Evolutionary conservation across 2,113 vertebrate genomes (phyloP), one percentile per base, ranked within the genome.

Genomic region (Benitochromis conjunctus): DNA sequence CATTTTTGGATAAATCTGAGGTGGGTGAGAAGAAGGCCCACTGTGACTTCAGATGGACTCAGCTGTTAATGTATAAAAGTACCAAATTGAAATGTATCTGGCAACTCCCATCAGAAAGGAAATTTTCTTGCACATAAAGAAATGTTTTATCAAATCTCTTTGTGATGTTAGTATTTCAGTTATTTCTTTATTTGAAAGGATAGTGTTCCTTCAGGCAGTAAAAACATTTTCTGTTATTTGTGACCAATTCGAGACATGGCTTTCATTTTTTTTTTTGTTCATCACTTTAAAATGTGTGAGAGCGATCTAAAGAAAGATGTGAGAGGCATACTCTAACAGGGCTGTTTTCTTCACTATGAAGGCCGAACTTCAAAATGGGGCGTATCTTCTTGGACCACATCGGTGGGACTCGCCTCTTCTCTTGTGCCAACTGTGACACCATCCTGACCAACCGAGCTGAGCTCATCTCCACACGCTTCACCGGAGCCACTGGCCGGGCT

Each of bases 351-450:
- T 74, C 18, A 74, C 56, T 54, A 2, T 6, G 4, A 21, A 53
- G 38, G 10, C 86, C 55, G 0, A 66, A 9, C 38, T 64, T 56
- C 31, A 86, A 48, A 81, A 99, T 99, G 98, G 98, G 98, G 26
- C 96, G 98, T 26, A 99, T 99, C 94, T 99, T 99, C 94, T 95
- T 99, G 93, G 98, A 99, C 94, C 98, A 99, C 84, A 99, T 99
- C 3, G 98, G 98, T n/a, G 98, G 98, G 79, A 99, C 98, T 83
- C 98, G 98, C 41, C 97, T 99, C 84, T 99, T 99, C 93, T 99
- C 98, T 88, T 99, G 98, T 24, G 98, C 98, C 81, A 99, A 99
- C 96, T 99, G 98, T 2, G 98, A 99, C 93, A 99, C 98, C 0
- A 99, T 99, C 86, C 96, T 99, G 94, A 99, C 98, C 88, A 99